These are phyloP conservation scores for Eilema depressum DNA, from an alignment of 2,888 invertebrate species.

Conservation along the genomic window DNA sequence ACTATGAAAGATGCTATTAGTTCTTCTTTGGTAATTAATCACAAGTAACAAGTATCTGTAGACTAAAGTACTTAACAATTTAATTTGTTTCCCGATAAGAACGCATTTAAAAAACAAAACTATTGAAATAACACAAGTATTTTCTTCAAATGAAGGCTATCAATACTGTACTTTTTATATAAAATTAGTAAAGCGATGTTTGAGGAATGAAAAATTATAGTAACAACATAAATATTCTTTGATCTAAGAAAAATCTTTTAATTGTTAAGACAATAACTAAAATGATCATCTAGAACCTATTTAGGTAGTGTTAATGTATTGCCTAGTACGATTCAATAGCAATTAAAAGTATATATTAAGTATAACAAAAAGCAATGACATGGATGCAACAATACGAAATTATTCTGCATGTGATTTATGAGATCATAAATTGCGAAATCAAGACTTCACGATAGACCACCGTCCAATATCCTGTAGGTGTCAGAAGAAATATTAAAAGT, in stretches of 20 bases:
- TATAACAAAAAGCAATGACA: conserved; percentile 14
- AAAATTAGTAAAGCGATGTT: too few relatives aligned
- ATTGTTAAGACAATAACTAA: background rate
- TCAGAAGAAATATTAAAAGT: background rate
- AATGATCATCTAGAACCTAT: background rate
- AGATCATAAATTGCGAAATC: conserved; percentile 19
- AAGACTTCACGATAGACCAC: conserved; percentile 11
- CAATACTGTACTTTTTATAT: too few relatives aligned
- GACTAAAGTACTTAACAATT: background rate
- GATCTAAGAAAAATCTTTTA: too few relatives aligned
- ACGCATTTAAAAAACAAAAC: too few relatives aligned
- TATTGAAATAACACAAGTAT: too few relatives aligned
- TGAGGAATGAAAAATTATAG: too few relatives aligned
- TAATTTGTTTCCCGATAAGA: background rate
- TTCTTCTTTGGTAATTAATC: background rate
- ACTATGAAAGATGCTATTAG: background rate
- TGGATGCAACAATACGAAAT: conserved; percentile 18
- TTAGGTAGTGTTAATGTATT: too few relatives aligned
- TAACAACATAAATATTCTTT: too few relatives aligned
- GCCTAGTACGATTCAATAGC: conserved; percentile 12
- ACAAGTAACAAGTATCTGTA: background rate
- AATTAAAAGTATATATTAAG: conserved; percentile 11
- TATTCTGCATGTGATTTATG: conserved; percentile 20
- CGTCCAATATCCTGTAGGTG: conserved; percentile 9
- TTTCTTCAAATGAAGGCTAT: too few relatives aligned